Percentiles rank a stretch among this genome's conserved stretches.
Conservation (phyloP, 2,888 invertebrate genomes). For the Ctena decussata region DNA sequence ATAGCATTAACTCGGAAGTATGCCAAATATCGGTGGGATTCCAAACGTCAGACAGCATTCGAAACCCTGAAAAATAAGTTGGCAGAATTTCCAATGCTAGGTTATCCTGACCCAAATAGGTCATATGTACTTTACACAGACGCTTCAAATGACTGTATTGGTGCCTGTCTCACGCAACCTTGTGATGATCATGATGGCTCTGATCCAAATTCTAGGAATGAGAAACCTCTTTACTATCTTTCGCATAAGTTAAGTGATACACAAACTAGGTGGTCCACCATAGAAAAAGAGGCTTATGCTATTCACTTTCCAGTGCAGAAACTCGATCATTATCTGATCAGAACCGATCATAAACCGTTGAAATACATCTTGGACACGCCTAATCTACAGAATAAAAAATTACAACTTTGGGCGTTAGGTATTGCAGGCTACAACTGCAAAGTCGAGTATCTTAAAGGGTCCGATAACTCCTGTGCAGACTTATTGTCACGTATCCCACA, state of each 20-base stretch:
- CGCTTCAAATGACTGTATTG: slow-evolving; percentile 18
- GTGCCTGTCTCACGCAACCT: slow-evolving; percentile 10
- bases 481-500: slow-evolving; percentile 26
- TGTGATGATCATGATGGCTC: neutral
- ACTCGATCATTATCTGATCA: slow-evolving; percentile 21
- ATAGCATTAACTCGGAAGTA: no score
- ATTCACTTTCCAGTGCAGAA: slow-evolving; percentile 26
- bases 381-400: slow-evolving; percentile 52
- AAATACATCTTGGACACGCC: slow-evolving; percentile 45
- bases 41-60: no score
- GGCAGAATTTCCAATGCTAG: neutral
- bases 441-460: slow-evolving; percentile 38
- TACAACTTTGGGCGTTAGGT: slow-evolving; percentile 45
- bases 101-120: slow-evolving; percentile 10
- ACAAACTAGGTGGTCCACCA: no score
- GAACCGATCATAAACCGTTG: slow-evolving; percentile 42
- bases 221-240: slow-evolving; percentile 17
- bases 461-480: slow-evolving; percentile 36
- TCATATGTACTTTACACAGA: slow-evolving; percentile 23
- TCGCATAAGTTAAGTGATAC: no score
- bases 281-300: no score
- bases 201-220: neutral
- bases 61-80: slow-evolving; percentile 30
- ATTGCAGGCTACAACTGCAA: slow-evolving; percentile 46
- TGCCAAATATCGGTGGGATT: no score